phyloP scores from a whole-genome alignment of 2,797 vertebrate genomes.

The Neosalanx taihuensis region DNA sequence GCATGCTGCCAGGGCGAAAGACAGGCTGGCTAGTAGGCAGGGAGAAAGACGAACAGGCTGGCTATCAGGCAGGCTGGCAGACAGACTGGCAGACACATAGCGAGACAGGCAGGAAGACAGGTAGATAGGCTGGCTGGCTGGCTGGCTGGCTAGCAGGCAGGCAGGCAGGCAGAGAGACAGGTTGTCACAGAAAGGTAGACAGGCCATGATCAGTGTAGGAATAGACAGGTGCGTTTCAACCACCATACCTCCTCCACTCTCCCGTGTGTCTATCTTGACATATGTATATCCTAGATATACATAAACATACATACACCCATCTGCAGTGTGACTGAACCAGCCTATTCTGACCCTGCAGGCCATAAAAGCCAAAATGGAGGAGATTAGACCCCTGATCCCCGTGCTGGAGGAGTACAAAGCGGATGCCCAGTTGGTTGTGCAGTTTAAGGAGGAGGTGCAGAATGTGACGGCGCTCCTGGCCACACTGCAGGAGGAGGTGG shows the following conservation, averaged over 20 bases:
- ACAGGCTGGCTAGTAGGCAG: background rate
- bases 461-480: slow-evolving; percentile 94
- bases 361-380: slow-evolving; percentile 93
- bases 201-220: background rate
- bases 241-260: background rate
- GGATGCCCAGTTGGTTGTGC: slow-evolving; percentile 93
- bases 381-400: slow-evolving; percentile 92
- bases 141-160: background rate
- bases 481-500: slow-evolving; percentile 92
- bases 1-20: background rate
- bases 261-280: background rate
- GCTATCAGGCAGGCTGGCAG: background rate
- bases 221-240: background rate
- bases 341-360: slow-evolving; percentile 81
- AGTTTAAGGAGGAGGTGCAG: slow-evolving; percentile 95
- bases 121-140: background rate
- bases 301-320: background rate
- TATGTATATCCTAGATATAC: too few relatives aligned
- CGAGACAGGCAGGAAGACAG: background rate
- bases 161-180: background rate
- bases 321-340: slow-evolving; percentile 76
- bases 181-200: background rate
- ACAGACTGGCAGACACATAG: background rate
- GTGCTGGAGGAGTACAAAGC: slow-evolving; percentile 97
- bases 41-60: background rate